phyloP scores from a whole-genome alignment of 1,140 invertebrate genomes.

The Bombus superbus region DNA sequence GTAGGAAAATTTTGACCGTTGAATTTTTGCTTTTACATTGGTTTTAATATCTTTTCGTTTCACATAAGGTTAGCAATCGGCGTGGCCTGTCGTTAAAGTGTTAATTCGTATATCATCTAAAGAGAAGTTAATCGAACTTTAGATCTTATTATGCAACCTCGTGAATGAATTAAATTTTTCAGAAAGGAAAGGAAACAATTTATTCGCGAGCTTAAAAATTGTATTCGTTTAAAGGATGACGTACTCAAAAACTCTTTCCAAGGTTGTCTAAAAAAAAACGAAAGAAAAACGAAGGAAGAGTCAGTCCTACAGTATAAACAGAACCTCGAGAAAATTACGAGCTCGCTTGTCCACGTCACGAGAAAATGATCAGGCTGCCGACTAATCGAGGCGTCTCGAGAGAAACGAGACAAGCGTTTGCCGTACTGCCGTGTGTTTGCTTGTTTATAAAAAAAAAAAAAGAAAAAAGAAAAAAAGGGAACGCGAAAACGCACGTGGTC shows the following conservation, averaged over 20 bases:
- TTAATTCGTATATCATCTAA: too few species aligned
- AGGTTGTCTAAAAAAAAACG: neutral
- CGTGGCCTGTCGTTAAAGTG: too few species aligned
- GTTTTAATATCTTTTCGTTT: too few species aligned
- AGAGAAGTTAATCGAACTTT: too few species aligned
- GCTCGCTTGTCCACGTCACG: neutral
- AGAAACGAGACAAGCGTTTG: neutral
- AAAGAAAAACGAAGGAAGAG: neutral
- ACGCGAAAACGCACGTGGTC: constrained; percentile 3
- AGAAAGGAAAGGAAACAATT: neutral
- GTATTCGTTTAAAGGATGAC: neutral
- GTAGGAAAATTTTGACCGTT: too few species aligned
- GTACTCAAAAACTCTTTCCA: neutral
- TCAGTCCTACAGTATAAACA: neutral
- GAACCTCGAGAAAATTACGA: neutral
- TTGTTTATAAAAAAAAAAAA: neutral
- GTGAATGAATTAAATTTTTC: neutral
- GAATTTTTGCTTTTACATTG: too few species aligned
- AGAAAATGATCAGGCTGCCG: constrained; percentile 18
- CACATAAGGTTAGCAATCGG: too few species aligned
- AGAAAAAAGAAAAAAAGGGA: neutral
- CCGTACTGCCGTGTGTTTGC: constrained; percentile 33
- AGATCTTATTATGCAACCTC: neutral
- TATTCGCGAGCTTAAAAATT: neutral
- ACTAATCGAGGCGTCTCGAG: constrained; percentile 17